Base-by-base conservation (phyloP, 2,113 vertebrate genomes). In the Protobothrops mucrosquamatus region DNA sequence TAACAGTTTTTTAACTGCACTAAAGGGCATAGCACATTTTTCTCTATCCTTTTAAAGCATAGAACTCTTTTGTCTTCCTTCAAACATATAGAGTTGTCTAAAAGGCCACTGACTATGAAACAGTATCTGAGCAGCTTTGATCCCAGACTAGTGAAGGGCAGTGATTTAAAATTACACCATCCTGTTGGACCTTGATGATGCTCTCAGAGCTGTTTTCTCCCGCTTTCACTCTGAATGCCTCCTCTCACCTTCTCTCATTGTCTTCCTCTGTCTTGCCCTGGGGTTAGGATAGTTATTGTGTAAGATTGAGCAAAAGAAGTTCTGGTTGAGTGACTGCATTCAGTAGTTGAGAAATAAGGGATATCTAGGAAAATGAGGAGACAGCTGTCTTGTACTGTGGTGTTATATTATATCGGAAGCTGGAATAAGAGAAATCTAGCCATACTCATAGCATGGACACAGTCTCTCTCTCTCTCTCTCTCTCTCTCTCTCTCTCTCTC, bases 61-160 rank as follows among this genome's bases (percentile, higher is more conserved):
- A 90, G 89, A 64, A 87, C 55, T 34, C 46, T 59, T 90, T 90
- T 90, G 88, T 93, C 55, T 89, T 56, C 89, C 81, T 64, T 24
- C 34, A 26, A 29, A 34, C 85, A 59, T 85, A 85, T 26, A 85
- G 20, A 74, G 88, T 61, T 86, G 92, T 87, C 74, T 90, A 87
- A 93, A 90, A 93, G 92, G 56, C 81, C n/a, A 52, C 74, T 90
- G 86, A 69, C 57, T 52, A 88, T 92, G 92, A 90, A 90, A 90
- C 92, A 59, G 46, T 90, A 90, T 93, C 92, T 93, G 74, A 93
- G 55, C 89, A 90, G 92, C 89, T 93, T 93, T 93, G 92, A 93
- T 93, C 88, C 92, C 81, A 86, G 34, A 18, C 43, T 89, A 48
- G 54, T 39, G 22, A 57, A 93, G 92, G 92, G 81, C 89, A 90